Evolutionary conservation across 2,113 vertebrate genomes (phyloP), one percentile per base, ranked within the genome.

Genomic region (Cisticola juncidis): DNA sequence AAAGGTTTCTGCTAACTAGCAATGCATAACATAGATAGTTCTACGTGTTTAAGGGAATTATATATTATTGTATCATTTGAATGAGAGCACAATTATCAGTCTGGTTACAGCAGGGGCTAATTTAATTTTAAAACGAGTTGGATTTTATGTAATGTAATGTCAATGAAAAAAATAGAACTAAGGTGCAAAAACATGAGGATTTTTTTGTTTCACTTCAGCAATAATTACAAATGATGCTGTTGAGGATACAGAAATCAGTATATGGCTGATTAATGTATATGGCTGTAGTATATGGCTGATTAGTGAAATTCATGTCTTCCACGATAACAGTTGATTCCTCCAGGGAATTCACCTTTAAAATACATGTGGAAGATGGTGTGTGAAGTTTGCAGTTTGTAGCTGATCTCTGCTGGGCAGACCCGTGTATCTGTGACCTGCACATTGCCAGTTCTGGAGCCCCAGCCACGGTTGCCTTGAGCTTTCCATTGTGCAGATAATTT

Each of bases 401-500:
- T 81, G 58, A 61, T 42, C 58, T 90, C 50, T 42, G 50, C 81
- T 1, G 3, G 74, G 51, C 79, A 90, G 86, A 78, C 26, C n/a
- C 0, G 0, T 22, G 12, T 69, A 83, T 69, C 82, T 92, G 62
- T 0, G 0, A 76, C 57, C 50, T 17, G 28, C 4, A 29, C 2
- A 4, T 10, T 85, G 60, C 74, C 74, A 73, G 40, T 42, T 69
- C 62, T 66, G 56, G 25, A 88, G 68, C 86, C 72, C 40, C 74
- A 60, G 81, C 22, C 56, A 44, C 35, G 24, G 76, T 66, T 86
- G 92, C 88, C 53, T 88, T 96, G 68, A 61, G 68, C 90, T 92
- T 93, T 88, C 78, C 56, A 78, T 73, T 81, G 81, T 83, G 64
- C 79, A 88, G 71, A 90, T 73, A 88, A 94, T 94, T 93, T 96